Evolutionary conservation across 2,113 vertebrate genomes (phyloP).

Genomic region (Psittacula cyanocephala): DNA sequence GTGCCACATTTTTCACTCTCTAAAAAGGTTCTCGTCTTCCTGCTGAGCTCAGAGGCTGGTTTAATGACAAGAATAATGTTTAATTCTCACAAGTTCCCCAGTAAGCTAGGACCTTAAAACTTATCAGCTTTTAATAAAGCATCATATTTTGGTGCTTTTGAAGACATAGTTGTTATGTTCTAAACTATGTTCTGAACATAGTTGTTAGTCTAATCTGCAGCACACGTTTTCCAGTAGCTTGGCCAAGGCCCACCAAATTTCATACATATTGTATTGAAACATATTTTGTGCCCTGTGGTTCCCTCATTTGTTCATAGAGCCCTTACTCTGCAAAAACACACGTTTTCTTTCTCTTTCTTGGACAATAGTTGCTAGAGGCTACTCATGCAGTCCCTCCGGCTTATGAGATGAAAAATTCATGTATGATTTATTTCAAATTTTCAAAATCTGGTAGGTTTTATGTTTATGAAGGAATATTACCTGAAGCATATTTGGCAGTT

Average conservation of each 20-base stretch:
- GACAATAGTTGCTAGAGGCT: not conserved
- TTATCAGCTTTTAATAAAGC: not conserved
- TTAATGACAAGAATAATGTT: not conserved
- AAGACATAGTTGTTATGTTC: not conserved
- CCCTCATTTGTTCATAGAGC: slow-evolving; percentile 3
- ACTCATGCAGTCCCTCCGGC: not conserved
- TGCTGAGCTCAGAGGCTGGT: not conserved
- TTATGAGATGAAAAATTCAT: slow-evolving; percentile 7
- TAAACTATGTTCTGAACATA: not conserved
- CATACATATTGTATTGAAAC: not conserved
- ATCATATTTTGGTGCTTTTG: not conserved
- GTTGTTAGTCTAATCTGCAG: not conserved
- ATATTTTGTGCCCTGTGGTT: slow-evolving; percentile 9
- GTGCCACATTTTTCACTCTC: not conserved
- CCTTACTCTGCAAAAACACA: slow-evolving; percentile 13
- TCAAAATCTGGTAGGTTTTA: not conserved
- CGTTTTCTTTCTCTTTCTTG: not conserved
- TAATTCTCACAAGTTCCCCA: not conserved
- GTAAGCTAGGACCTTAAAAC: not conserved
- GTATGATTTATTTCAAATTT: not conserved
- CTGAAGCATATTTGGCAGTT: slow-evolving; percentile 33
- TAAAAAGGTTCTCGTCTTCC: not conserved
- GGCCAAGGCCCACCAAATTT: not conserved
- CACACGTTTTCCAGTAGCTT: not conserved
- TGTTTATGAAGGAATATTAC: not conserved